Evolutionary conservation across 2,888 invertebrate species (phyloP), one percentile per base, ranked within the genome.

Genomic region (Ochropacha duplaris): DNA sequence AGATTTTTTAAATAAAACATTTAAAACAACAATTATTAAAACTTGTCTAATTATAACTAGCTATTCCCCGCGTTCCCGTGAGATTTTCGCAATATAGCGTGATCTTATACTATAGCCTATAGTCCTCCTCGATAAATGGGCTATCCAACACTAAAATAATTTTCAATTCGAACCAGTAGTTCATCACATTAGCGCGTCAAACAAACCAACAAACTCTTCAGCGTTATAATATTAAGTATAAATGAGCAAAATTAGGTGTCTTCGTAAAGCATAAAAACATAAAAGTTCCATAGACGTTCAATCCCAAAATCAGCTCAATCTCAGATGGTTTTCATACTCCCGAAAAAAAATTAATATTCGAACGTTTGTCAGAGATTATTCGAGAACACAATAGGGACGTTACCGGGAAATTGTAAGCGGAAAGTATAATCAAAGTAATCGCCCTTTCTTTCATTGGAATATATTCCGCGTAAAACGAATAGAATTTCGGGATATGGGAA

Each of bases 371-470:
- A 54, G 39, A 44, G 2, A 31, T 31, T 44, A 19, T 44, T 44
- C 44, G 44, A 19, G 44, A 70, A 64, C 68, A 78, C 78, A 78
- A 78, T 74, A 58, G 61, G 60, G 64, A 66, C 68, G 68, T 63
- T 58, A 59, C 65, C 60, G 58, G 68, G 66, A 66, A 74, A 78
- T 79, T 76, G 74, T 77, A 66, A 73, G 71, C 71, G 73, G 70
- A 76, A 81, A 76, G 72, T 74, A 74, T 81, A 81, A 83, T 83
- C 76, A 77, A 78, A 79, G 76, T 81, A 81, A 84, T 81, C 76
- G 72, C 65, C 74, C 62, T 68, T 74, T 75, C 76, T 77, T 78
- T 75, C 77, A 76, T 79, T 78, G 76, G 77, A 76, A 81, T 79
- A 76, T 81, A 77, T 79, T 78, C 70, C 71, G 74, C 67, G 69